Evolutionary conservation across 30 jellyfish, hydroid and myxozoan species (phyloP).

Genomic region (Cassiopea andromeda): DNA sequence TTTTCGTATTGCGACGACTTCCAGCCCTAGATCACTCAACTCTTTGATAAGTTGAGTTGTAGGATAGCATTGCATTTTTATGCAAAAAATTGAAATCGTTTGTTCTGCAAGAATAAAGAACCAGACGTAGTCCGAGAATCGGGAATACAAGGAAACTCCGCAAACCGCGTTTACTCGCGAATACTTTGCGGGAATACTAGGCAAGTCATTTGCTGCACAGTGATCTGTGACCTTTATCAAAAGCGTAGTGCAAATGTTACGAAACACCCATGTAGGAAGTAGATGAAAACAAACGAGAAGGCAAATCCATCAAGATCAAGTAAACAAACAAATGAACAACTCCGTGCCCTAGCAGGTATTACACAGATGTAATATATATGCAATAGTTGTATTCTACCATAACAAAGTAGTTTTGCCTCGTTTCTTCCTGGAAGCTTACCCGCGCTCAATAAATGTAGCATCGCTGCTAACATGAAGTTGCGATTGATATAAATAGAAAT

Average conservation of each 20-base stretch:
- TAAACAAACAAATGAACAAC: not conserved
- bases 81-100: too few species aligned
- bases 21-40: too few species aligned
- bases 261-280: constrained; percentile 5
- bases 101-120: too few species aligned
- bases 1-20: too few species aligned
- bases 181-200: not conserved
- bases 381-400: not conserved
- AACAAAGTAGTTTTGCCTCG: not conserved
- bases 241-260: not conserved
- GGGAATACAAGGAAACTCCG: not conserved
- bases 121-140: too few species aligned
- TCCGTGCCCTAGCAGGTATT: not conserved
- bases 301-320: not conserved
- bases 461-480: too few species aligned
- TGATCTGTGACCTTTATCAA: constrained; percentile 13
- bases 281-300: not conserved
- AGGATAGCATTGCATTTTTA: too few species aligned
- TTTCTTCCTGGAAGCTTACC: too few species aligned
- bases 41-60: too few species aligned
- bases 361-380: not conserved
- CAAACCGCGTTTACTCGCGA: not conserved
- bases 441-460: too few species aligned
- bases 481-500: too few species aligned
- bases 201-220: not conserved